Percentiles rank a stretch among this genome's conserved stretches.
These are phyloP conservation scores for Siphamia tubifer DNA, from an alignment of 2,113 vertebrate species.

Conservation along the genomic window DNA sequence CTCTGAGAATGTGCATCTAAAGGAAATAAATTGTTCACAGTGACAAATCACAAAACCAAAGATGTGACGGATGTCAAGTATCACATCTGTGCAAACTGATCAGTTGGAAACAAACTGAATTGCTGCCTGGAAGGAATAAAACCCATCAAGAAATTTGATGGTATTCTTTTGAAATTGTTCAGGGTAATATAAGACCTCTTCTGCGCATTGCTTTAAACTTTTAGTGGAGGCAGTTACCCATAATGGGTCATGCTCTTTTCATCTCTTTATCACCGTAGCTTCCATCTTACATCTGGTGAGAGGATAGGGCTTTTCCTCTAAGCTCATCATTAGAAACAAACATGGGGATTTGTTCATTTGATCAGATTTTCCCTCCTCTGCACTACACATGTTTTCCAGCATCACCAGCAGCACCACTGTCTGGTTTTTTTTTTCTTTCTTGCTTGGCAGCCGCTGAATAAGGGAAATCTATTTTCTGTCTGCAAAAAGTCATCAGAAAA, in stretches of 20 bases:
- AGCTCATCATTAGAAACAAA: conserved; percentile 60
- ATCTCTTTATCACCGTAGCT: conserved; percentile 44
- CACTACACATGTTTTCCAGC: not conserved
- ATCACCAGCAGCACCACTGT: conserved; percentile 5
- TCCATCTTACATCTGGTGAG: conserved; percentile 52
- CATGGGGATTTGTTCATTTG: conserved; percentile 57
- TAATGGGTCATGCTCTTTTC: conserved; percentile 45
- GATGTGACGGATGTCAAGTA: conserved; percentile 8
- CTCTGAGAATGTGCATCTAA: too few species aligned
- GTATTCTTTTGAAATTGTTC: conserved; percentile 37
- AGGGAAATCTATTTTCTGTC: conserved; percentile 51
- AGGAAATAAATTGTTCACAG: not conserved
- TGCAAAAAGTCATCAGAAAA: conserved; percentile 52
- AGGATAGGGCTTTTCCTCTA: conserved; percentile 43
- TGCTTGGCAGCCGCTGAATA: conserved; percentile 27
- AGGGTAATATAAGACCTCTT: conserved; percentile 19
- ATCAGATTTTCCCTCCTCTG: conserved; percentile 47
- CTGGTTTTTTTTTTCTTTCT: conserved; percentile 2
- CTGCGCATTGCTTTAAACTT: conserved; percentile 46
- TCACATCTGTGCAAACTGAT: conserved; percentile 3
- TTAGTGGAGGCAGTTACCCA: conserved; percentile 53
- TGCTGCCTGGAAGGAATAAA: conserved; percentile 23
- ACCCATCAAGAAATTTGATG: conserved; percentile 12
- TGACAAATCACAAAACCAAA: not conserved
- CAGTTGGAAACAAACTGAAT: conserved; percentile 11